These are phyloP conservation scores for Chloropsis cyanopogon DNA, from an alignment of 2,113 vertebrate genomes.

Conservation along the genomic window DNA sequence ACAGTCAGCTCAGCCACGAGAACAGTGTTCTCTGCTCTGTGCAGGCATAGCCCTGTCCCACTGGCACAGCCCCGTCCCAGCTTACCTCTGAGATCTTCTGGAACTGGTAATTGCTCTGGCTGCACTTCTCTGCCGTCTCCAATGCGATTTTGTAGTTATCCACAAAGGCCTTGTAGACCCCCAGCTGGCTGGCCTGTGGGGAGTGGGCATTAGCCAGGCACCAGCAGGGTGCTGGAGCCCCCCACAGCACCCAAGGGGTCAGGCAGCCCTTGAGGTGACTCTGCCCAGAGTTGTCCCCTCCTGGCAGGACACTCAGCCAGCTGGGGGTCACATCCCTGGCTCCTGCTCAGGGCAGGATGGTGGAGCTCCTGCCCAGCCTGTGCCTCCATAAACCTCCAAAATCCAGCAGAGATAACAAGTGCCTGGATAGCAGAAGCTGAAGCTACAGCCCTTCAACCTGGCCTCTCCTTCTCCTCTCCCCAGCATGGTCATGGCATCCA, in stretches of 20 bases:
- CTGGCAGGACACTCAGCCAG: neutral
- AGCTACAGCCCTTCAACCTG: neutral
- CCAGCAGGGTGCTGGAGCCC: neutral
- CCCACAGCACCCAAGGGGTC: neutral
- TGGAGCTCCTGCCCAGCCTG: neutral
- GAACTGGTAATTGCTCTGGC: slow-evolving; percentile 92
- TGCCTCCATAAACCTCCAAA: neutral
- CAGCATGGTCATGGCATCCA: neutral
- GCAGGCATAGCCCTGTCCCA: neutral
- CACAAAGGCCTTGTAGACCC: slow-evolving; percentile 96
- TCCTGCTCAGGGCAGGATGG: neutral
- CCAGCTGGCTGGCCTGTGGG: slow-evolving; percentile 89
- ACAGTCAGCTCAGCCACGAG: fast-evolving
- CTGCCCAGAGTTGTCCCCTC: neutral
- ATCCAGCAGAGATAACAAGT: neutral
- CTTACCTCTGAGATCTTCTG: slow-evolving; percentile 96
- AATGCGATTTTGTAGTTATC: slow-evolving; percentile 97
- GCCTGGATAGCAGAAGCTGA: neutral
- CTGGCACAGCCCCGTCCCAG: neutral
- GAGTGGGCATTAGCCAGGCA: neutral
- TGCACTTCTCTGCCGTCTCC: slow-evolving; percentile 94
- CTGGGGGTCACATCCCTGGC: neutral
- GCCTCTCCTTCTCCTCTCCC: neutral
- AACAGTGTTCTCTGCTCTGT: neutral
- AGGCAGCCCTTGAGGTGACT: neutral